Conservation (phyloP, 1,140 invertebrate species). For the Meteorus sp. region DNA sequence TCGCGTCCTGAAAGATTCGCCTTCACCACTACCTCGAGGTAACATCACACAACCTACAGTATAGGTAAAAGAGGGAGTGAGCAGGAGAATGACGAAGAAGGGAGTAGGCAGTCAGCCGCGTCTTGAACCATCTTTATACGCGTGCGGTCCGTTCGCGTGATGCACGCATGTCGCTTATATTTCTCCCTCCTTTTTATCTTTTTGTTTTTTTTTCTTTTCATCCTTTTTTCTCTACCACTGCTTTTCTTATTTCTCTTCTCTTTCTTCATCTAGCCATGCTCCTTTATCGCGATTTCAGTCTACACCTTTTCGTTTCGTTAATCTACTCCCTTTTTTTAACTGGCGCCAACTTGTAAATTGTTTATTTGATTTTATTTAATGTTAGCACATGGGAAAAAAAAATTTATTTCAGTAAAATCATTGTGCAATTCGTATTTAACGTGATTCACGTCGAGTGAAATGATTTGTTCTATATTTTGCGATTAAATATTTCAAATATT, state of each 20-base stretch:
- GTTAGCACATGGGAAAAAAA: no score
- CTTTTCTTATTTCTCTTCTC: slow-evolving; percentile 5
- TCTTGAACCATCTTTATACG: slow-evolving; percentile 48
- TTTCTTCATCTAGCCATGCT: no score
- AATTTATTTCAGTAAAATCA: no score
- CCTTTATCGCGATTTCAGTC: not conserved
- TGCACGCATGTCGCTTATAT: slow-evolving; percentile 41
- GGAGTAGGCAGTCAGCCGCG: slow-evolving; percentile 17
- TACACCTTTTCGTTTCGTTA: slow-evolving; percentile 3
- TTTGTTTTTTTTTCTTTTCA: slow-evolving; percentile 16
- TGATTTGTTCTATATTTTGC: no score
- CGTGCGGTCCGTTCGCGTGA: slow-evolving; percentile 52
- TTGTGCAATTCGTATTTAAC: no score
- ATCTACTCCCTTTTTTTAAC: not conserved
- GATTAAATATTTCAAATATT: no score
- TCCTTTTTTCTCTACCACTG: slow-evolving; percentile 16
- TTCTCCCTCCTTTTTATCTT: slow-evolving; percentile 23
- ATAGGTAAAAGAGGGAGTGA: not conserved
- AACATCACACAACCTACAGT: not conserved
- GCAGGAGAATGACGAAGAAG: slow-evolving; percentile 10
- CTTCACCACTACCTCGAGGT: not conserved
- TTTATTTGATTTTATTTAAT: no score
- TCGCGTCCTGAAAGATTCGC: no score
- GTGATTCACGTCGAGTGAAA: no score
- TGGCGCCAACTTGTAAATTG: slow-evolving; percentile 1